Evolutionary conservation across 2,888 invertebrate genomes (phyloP).

Genomic region (Tridacna crocea): DNA sequence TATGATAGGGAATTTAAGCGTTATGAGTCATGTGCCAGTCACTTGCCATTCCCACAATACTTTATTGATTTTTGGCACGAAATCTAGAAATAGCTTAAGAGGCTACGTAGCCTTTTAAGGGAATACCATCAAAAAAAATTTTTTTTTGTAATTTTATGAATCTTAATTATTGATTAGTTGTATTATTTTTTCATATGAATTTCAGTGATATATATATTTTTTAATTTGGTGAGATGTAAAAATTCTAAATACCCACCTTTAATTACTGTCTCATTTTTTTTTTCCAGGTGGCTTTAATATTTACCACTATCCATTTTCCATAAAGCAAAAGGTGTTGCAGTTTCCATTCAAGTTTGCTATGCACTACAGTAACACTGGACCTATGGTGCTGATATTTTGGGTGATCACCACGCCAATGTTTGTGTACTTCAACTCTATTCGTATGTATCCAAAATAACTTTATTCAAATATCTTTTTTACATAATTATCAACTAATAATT

Average conservation of each 20-base stretch:
- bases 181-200: no score
- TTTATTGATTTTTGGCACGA: no score
- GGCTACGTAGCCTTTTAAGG: not conserved
- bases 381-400: not conserved
- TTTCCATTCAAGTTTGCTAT: constrained; percentile 15
- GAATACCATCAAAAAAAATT: not conserved
- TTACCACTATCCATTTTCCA: constrained; percentile 19
- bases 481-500: not conserved
- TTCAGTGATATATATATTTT: no score
- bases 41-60: no score
- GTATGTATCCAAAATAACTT: not conserved
- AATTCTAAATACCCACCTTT: no score
- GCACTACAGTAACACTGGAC: constrained; percentile 4
- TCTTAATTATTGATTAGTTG: no score
- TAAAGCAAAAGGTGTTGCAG: constrained; percentile 21
- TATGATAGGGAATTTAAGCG: no score
- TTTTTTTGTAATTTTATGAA: no score
- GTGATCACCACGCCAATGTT: not conserved
- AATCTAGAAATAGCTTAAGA: no score
- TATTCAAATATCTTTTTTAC: no score
- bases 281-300: constrained; percentile 24
- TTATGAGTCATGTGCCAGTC: no score
- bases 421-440: not conserved
- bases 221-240: no score
- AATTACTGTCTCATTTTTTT: not conserved